Percentiles rank a stretch among this genome's conserved stretches.
Conservation (phyloP, 2,797 vertebrate species). For the Pantherophis alleghaniensis region DNA sequence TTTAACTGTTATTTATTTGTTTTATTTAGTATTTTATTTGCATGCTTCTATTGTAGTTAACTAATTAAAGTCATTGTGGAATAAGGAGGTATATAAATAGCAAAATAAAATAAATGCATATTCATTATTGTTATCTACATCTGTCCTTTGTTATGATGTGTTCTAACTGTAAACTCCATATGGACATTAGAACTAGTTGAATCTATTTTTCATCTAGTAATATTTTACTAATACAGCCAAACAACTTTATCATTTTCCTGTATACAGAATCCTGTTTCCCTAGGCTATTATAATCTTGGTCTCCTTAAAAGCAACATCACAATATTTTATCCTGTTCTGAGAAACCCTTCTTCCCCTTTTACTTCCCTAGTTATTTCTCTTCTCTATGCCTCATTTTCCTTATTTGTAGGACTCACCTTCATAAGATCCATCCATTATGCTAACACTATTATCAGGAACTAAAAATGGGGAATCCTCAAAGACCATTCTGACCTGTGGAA, state of each 20-base stretch:
- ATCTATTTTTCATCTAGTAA: background rate
- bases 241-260: background rate
- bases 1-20: background rate
- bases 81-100: background rate
- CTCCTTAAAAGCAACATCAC: background rate
- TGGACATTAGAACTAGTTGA: background rate
- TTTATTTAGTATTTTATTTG: background rate
- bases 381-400: background rate
- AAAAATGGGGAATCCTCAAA: slow-evolving; percentile 94
- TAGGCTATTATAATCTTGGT: slow-evolving; percentile 5
- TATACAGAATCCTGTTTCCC: background rate
- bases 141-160: background rate
- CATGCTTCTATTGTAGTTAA: background rate
- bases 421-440: slow-evolving; percentile 93
- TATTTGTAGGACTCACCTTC: slow-evolving; percentile 79
- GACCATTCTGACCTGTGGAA: slow-evolving; percentile 82
- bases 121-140: background rate
- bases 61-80: background rate
- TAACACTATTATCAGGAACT: slow-evolving; percentile 88
- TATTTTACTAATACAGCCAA: background rate
- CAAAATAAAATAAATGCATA: background rate
- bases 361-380: background rate
- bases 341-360: slow-evolving; percentile 8
- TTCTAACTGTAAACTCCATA: background rate
- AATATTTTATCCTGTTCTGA: background rate